Evolutionary conservation across 2,797 vertebrate genomes (phyloP).

Genomic region (Danio albolineatus): DNA sequence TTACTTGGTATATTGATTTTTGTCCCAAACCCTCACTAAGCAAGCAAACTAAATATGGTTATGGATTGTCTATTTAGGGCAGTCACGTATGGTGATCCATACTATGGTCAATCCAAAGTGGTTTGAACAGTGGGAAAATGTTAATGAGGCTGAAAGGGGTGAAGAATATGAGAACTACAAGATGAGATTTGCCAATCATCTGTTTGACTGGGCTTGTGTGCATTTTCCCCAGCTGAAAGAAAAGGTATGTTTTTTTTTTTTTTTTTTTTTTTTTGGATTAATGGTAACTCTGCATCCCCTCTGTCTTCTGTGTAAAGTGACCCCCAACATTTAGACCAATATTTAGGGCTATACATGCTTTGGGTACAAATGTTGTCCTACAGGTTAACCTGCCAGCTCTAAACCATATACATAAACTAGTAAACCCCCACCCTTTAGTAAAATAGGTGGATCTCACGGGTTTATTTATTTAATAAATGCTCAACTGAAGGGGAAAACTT

Average conservation of each 20-base stretch:
- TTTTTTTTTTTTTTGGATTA: too few species aligned
- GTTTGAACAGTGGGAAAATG: conserved; percentile 30
- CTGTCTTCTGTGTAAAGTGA: too few species aligned
- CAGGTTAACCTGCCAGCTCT: too few species aligned
- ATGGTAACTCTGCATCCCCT: too few species aligned
- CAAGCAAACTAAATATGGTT: not conserved
- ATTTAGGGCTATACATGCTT: too few species aligned
- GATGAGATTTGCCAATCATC: conserved; percentile 28
- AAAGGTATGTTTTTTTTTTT: not conserved
- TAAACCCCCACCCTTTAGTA: too few species aligned
- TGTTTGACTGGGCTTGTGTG: conserved; percentile 31
- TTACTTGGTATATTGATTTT: not conserved
- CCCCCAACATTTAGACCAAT: too few species aligned
- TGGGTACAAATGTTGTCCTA: too few species aligned
- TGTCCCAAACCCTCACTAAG: not conserved
- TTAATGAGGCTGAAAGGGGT: not conserved
- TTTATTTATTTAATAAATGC: too few species aligned
- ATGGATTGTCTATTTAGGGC: not conserved
- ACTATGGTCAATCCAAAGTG: conserved; percentile 27
- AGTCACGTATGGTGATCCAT: conserved; percentile 22
- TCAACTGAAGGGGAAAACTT: too few species aligned
- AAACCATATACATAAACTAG: too few species aligned
- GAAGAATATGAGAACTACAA: conserved; percentile 14
- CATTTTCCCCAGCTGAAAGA: conserved; percentile 26
- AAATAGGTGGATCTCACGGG: too few species aligned